These are phyloP conservation scores for Lepidurus packardi DNA, from an alignment of 1,140 invertebrate species.

Conservation along the genomic window DNA sequence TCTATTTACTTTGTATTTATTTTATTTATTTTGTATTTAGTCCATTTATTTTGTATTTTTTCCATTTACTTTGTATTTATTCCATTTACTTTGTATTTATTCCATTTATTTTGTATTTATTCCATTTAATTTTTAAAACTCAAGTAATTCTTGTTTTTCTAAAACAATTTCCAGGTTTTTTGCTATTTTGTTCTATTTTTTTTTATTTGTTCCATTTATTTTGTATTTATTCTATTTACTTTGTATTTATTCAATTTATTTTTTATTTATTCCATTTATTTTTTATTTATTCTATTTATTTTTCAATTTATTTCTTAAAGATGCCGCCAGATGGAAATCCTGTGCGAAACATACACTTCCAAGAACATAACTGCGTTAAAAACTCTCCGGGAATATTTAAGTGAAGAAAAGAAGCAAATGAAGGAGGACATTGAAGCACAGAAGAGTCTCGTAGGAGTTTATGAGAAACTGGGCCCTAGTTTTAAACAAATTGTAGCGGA, in stretches of 20 bases:
- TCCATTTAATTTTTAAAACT: no score
- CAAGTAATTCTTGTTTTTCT: slow-evolving; percentile 2
- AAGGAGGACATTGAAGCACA: background rate
- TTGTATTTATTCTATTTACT: background rate
- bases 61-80: background rate
- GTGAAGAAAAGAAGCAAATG: background rate
- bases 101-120: background rate
- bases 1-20: no score
- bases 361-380: background rate
- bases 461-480: background rate
- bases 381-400: background rate
- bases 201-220: no score
- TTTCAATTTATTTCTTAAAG: background rate
- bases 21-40: background rate
- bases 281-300: background rate
- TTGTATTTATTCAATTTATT: background rate
- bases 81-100: no score
- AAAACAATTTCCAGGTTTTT: background rate
- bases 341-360: background rate
- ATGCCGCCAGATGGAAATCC: background rate
- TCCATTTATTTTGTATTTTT: background rate
- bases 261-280: no score
- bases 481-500: slow-evolving; percentile 1
- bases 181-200: background rate
- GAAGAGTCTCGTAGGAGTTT: background rate